phyloP scores from a whole-genome alignment of 2,113 vertebrate species.

The Corythornis vintsioides region DNA sequence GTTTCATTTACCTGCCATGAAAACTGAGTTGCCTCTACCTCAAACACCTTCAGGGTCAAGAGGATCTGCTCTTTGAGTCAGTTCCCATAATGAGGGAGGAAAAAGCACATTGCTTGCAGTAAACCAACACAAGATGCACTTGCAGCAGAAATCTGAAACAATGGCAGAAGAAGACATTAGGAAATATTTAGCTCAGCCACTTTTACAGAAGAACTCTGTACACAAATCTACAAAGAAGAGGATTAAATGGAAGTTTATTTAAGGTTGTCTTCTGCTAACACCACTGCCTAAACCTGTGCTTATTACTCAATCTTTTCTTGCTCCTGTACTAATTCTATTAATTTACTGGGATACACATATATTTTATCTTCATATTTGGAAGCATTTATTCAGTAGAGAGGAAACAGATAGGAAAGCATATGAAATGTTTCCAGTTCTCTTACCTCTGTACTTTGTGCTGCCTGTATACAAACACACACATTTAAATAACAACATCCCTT shows the following conservation, averaged over 20 bases:
- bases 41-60: slow-evolving; percentile 83
- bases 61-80: slow-evolving; percentile 76
- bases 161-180: background rate
- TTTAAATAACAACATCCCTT: background rate
- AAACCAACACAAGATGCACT: background rate
- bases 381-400: background rate
- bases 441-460: background rate
- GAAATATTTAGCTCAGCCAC: background rate
- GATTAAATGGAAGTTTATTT: background rate
- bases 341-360: background rate
- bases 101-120: background rate
- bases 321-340: background rate
- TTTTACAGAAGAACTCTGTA: background rate
- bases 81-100: slow-evolving; percentile 59
- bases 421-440: background rate
- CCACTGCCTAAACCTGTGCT: background rate
- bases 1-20: slow-evolving; percentile 79
- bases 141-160: background rate
- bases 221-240: background rate
- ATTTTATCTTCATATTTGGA: background rate
- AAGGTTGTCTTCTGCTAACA: background rate
- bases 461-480: background rate
- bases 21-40: slow-evolving; percentile 76
- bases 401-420: background rate
- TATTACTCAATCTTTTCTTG: background rate